Conservation (phyloP, 2,888 invertebrate species). For the Apodemia zela region DNA sequence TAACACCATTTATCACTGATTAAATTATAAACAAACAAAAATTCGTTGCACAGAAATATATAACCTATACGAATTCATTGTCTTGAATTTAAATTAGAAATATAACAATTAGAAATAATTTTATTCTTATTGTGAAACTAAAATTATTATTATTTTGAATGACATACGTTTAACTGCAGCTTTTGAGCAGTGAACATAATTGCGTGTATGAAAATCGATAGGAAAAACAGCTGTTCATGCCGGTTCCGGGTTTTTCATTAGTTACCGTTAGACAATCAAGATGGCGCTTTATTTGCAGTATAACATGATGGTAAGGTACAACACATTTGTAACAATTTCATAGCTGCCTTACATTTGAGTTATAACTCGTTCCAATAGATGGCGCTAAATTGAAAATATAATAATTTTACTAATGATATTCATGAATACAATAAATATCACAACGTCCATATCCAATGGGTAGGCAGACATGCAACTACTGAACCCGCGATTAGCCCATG, state of each 20-base stretch:
- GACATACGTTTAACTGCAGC: slow-evolving; percentile 9
- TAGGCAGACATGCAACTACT: too few relatives aligned
- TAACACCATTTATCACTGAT: slow-evolving; percentile 31
- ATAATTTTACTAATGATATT: too few relatives aligned
- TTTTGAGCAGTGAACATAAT: slow-evolving; percentile 55
- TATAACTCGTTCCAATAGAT: slow-evolving; percentile 36
- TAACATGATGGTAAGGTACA: not conserved
- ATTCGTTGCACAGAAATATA: slow-evolving; percentile 25
- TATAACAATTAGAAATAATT: not conserved
- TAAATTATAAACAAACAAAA: slow-evolving; percentile 37
- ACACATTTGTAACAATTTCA: not conserved
- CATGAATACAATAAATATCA: not conserved
- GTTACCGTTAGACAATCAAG: not conserved
- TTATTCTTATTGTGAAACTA: not conserved
- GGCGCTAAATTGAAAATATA: slow-evolving; percentile 34
- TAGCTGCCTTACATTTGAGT: not conserved
- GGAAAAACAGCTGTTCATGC: slow-evolving; percentile 57
- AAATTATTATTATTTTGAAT: not conserved
- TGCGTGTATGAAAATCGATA: slow-evolving; percentile 64
- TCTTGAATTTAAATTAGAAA: not conserved
- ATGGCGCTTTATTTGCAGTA: slow-evolving; percentile 17
- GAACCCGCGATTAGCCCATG: too few relatives aligned
- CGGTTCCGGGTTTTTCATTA: slow-evolving; percentile 17
- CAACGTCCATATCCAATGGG: too few relatives aligned
- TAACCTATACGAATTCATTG: slow-evolving; percentile 4